These are phyloP conservation scores for Leucophora obtusa DNA, from an alignment of 2,888 invertebrate genomes.

Conservation along the genomic window DNA sequence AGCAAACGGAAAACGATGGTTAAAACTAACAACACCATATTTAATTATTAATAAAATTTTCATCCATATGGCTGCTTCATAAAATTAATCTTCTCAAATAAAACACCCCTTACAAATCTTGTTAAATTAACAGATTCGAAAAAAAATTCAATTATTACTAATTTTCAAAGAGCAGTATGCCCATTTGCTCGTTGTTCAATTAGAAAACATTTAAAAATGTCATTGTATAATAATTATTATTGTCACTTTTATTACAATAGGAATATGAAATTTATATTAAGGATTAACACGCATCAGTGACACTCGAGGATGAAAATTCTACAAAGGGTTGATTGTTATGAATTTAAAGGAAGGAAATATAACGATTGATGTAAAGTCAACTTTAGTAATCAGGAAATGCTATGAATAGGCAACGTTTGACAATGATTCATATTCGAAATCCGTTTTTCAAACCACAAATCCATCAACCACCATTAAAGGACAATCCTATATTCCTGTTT, in stretches of 20 bases:
- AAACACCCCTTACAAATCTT: neutral
- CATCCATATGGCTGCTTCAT: neutral
- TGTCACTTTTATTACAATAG: conserved; percentile 29
- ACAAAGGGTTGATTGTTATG: conserved; percentile 42
- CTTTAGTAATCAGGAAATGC: conserved; percentile 2
- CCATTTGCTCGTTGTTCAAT: conserved; percentile 18
- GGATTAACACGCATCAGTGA: conserved; percentile 24
- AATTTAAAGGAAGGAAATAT: conserved; percentile 7
- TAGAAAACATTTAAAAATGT: conserved; percentile 14
- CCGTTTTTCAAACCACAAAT: conserved; percentile 29
- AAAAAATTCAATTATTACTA: conserved; percentile 1
- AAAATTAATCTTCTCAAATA: neutral
- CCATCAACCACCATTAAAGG: conserved; percentile 8
- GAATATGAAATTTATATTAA: conserved; percentile 40
- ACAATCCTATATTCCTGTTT: neutral
- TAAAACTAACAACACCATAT: neutral
- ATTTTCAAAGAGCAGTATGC: neutral
- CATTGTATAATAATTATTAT: conserved; percentile 37
- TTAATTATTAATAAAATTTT: neutral
- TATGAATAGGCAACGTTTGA: conserved; percentile 12
- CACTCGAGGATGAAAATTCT: neutral
- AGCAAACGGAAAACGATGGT: neutral
- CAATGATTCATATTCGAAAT: conserved; percentile 25
- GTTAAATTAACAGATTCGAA: neutral
- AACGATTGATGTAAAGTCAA: conserved; percentile 21